Conservation (phyloP, 2,888 invertebrate species). For the Schrankia costaestrigalis region DNA sequence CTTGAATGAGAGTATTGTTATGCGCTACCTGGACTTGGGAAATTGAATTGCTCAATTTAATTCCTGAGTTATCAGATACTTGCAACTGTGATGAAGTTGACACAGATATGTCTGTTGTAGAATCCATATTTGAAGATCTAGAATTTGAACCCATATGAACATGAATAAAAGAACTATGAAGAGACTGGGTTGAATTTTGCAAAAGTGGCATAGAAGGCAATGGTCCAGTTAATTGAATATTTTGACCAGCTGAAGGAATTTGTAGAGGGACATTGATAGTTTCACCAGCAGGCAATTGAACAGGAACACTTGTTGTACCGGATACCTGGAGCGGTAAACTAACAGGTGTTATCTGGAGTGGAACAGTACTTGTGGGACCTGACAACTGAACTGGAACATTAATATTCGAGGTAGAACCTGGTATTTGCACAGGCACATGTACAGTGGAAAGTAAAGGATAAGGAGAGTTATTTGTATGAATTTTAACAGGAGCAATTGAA, state of each 20-base stretch:
- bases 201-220: slow-evolving; percentile 70
- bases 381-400: slow-evolving; percentile 73
- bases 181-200: slow-evolving; percentile 55
- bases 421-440: slow-evolving; percentile 74
- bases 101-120: slow-evolving; percentile 55
- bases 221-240: slow-evolving; percentile 59
- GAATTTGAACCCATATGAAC: slow-evolving; percentile 71
- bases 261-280: slow-evolving; percentile 73
- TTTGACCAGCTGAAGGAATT: slow-evolving; percentile 58
- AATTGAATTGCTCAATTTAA: slow-evolving; percentile 59
- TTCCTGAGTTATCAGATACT: slow-evolving; percentile 52
- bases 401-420: slow-evolving; percentile 68
- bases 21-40: slow-evolving; percentile 67
- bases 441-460: slow-evolving; percentile 74
- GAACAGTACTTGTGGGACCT: slow-evolving; percentile 59
- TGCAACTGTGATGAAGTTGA: slow-evolving; percentile 61
- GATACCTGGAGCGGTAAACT: slow-evolving; percentile 71
- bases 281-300: slow-evolving; percentile 68
- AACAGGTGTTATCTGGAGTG: slow-evolving; percentile 67
- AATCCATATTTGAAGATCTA: slow-evolving; percentile 56
- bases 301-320: slow-evolving; percentile 63
- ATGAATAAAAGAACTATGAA: slow-evolving; percentile 71
- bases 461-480: slow-evolving; percentile 61
- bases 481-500: slow-evolving; percentile 70
- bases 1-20: slow-evolving; percentile 60